A percentile compares a stretch with the other conserved stretches of the same genome.
These are phyloP conservation scores for Lates calcarifer DNA, from an alignment of 2,113 vertebrate species.

Conservation along the genomic window DNA sequence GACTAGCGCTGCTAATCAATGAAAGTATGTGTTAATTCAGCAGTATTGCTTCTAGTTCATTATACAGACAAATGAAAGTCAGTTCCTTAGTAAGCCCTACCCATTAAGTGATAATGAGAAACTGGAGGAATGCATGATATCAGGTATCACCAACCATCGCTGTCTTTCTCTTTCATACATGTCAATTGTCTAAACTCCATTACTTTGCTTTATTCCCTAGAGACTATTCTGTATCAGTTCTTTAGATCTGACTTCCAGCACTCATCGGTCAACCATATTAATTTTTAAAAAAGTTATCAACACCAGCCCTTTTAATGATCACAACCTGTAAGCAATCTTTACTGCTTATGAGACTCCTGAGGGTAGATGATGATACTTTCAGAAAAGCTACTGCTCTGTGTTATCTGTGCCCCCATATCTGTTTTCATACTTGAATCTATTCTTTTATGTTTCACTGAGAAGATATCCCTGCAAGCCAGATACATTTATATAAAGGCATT, in stretches of 20 bases:
- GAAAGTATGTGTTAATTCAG: constrained; percentile 57
- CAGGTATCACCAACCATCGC: constrained; percentile 24
- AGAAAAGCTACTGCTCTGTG: neutral
- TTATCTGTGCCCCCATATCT: neutral
- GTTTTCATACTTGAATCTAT: too few species aligned
- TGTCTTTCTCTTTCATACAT: constrained; percentile 22
- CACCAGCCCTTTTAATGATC: constrained; percentile 16
- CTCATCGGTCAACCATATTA: constrained; percentile 16
- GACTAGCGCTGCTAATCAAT: constrained; percentile 45
- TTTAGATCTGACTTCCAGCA: constrained; percentile 23
- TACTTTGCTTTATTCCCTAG: constrained; percentile 17
- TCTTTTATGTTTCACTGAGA: neutral
- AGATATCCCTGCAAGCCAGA: neutral
- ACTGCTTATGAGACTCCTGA: neutral
- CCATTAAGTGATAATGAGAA: constrained; percentile 67
- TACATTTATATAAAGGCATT: too few species aligned
- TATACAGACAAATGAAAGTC: constrained; percentile 66
- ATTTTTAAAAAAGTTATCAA: neutral
- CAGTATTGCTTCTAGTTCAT: constrained; percentile 55
- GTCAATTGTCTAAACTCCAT: constrained; percentile 10
- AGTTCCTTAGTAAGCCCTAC: constrained; percentile 38
- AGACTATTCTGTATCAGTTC: constrained; percentile 18
- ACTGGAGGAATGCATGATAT: constrained; percentile 47
- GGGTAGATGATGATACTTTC: too few species aligned
- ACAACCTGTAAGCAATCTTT: constrained; percentile 1